Conservation (phyloP, 2,888 invertebrate species). For the Alsophila aescularia region DNA sequence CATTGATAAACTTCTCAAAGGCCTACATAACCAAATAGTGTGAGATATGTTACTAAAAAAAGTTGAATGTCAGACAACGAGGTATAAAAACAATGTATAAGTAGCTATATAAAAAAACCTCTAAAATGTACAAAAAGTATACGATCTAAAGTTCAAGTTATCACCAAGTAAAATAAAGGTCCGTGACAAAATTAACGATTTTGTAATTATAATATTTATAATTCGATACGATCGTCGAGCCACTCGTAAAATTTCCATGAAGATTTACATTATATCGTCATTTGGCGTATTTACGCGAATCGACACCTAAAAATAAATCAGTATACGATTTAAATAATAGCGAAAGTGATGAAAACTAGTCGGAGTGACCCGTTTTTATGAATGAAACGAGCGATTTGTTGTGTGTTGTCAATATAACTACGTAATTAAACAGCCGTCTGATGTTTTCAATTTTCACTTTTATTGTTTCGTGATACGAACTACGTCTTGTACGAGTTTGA, state of each 20-base stretch:
- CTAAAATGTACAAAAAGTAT: background rate
- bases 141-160: slow-evolving; percentile 13
- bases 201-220: slow-evolving; percentile 33
- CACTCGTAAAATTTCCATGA: slow-evolving; percentile 32
- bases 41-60: too few relatives aligned
- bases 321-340: slow-evolving; percentile 38
- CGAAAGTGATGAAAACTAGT: slow-evolving; percentile 40
- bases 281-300: slow-evolving; percentile 20
- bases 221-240: slow-evolving; percentile 24
- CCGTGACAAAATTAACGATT: slow-evolving; percentile 30
- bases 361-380: slow-evolving; percentile 47
- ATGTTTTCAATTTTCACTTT: slow-evolving; percentile 31
- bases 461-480: slow-evolving; percentile 35
- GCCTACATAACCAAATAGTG: too few relatives aligned
- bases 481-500: slow-evolving; percentile 10
- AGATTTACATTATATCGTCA: slow-evolving; percentile 20
- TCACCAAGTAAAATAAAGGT: slow-evolving; percentile 20
- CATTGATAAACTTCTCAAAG: too few relatives aligned
- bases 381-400: slow-evolving; percentile 45
- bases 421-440: slow-evolving; percentile 33
- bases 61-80: too few relatives aligned
- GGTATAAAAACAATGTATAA: too few relatives aligned
- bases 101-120: too few relatives aligned
- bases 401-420: slow-evolving; percentile 45
- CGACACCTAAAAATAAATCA: slow-evolving; percentile 33